Evolutionary conservation across 1,140 invertebrate species (phyloP), one percentile per base, ranked within the genome.

Genomic region (Bombus huntii): DNA sequence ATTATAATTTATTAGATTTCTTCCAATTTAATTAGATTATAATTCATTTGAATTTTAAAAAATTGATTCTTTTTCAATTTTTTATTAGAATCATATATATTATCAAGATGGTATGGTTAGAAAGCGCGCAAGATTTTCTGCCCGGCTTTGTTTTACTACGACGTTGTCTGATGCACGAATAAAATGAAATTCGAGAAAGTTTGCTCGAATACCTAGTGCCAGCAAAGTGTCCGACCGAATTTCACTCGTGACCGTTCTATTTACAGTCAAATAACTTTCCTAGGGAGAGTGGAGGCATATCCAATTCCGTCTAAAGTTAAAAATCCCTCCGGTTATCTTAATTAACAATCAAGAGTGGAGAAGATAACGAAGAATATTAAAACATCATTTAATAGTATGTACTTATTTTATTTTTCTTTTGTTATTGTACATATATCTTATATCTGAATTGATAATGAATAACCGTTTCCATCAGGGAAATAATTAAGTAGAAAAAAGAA

Each of bases 111-210:
- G 42, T 73, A 44, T 3, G 71, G 15, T 34, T 85, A 80, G 83
- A 85, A 85, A 85, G 76, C 83, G 83, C 74, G n/a, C 47, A 47
- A 66, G 62, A 85, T 79, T 37, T 62, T 62, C 83, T n/a, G 53
- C 39, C 0, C 1, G 25, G 37, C 37, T 81, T 42, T 81, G 78
- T 85, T 72, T 65, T 70, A 13, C 39, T 9, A n/a, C 12, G 34
- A 74, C 44, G 74, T 71, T 44, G 47, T 12, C 1, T 12, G 42
- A 10, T 28, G 62, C 57, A n/a, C 59, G 79, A 85, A 37, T 47
- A 85, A 85, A 85, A 85, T 81, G 79, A 85, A 85, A 85, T 85
- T 74, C 79, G 84, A 81, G 84, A 85, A 85, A 85, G 84, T 81
- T 62, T 66, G 28, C 59, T 57, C 42, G 78, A 59, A 81, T 73